Conservation (phyloP, 2,888 invertebrate genomes). For the Baronia brevicornis region DNA sequence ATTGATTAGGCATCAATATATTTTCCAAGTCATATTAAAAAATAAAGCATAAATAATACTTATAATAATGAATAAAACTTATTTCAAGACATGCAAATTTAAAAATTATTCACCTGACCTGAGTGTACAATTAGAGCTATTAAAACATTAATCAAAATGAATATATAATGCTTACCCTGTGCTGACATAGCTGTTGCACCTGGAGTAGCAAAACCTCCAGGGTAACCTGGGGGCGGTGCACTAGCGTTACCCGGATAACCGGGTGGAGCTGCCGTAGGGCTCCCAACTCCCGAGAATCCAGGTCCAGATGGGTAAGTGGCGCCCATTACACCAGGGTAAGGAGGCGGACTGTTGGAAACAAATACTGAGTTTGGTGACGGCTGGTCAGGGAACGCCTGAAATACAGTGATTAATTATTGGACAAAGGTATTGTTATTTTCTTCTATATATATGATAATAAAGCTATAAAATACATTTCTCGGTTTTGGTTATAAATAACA, state of each 20-base stretch:
- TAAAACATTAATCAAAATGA: too few species aligned
- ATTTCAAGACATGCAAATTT: conserved; percentile 2
- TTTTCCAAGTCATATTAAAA: too few species aligned
- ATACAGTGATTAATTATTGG: conserved; percentile 1
- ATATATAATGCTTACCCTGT: conserved; percentile 39
- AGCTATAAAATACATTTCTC: too few species aligned
- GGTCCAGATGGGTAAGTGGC: conserved; percentile 39
- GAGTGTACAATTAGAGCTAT: conserved; percentile 6
- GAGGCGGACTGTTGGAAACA: conserved; percentile 93
- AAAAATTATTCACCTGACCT: too few species aligned
- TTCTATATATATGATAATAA: too few species aligned
- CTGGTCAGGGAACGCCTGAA: conserved; percentile 78
- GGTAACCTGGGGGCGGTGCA: conserved; percentile 37
- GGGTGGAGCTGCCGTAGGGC: conserved; percentile 28
- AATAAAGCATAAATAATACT: background rate
- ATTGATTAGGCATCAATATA: too few species aligned
- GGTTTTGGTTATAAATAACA: too few species aligned
- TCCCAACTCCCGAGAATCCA: conserved; percentile 40
- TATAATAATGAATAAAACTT: conserved; percentile 1
- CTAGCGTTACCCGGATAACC: conserved; percentile 28
- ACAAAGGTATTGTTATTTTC: conserved; percentile 6
- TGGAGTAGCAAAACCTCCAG: conserved; percentile 30
- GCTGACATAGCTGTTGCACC: conserved; percentile 42
- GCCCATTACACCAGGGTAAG: conserved; percentile 89
- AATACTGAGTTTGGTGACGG: conserved; percentile 89